Base-by-base conservation (phyloP, 2,888 invertebrate species). In the Drosophila cracens region DNA sequence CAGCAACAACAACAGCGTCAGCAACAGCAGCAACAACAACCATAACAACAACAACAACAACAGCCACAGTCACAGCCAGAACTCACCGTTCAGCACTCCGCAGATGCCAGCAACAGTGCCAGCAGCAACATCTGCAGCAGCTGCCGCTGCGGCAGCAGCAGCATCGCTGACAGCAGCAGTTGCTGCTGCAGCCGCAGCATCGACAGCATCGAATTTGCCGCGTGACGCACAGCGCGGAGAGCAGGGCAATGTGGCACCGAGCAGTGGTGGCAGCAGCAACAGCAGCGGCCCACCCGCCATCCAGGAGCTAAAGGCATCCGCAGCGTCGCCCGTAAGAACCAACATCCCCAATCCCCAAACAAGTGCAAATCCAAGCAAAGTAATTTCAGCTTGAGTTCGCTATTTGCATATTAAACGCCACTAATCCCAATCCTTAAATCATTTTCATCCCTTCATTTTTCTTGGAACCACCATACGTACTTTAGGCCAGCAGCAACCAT, bases 291-390 rank as follows among this genome's bases (percentile, higher is more conserved):
- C 93, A 69, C 92, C 93, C 66, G 93, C 92, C 79, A 91, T 93
- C 68, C 93, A 93, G 89, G 93, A 93, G 83, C 87, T 93, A 52
- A 93, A 93, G 82, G 93, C 92, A 72, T 92, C 92, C 72, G 90
- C 92, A 79, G 90, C 93, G 89, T 93, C 93, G 83, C 93, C 93
- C 91, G 93, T 93, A 93, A 93, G 93, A 91, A 92, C 89, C 86
- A 75, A 85, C 77, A 92, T 90, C 78, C 84, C 82, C 76, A 81
- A 69, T 79, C 70, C 81, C 76, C 82, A 71, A 79, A 70, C 81
- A 75, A 84, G 70, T 79, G 72, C 81, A 76, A 84, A 71, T 81
- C 78, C 85, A 66, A 80, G 70, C 89, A 92, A 91, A 92, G 92
- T 92, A 92, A 92, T 82, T 92, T 91, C 90, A 70, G 64, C 74